These are phyloP conservation scores for Xenus cinereus DNA, from an alignment of 2,113 vertebrate genomes.

Conservation along the genomic window DNA sequence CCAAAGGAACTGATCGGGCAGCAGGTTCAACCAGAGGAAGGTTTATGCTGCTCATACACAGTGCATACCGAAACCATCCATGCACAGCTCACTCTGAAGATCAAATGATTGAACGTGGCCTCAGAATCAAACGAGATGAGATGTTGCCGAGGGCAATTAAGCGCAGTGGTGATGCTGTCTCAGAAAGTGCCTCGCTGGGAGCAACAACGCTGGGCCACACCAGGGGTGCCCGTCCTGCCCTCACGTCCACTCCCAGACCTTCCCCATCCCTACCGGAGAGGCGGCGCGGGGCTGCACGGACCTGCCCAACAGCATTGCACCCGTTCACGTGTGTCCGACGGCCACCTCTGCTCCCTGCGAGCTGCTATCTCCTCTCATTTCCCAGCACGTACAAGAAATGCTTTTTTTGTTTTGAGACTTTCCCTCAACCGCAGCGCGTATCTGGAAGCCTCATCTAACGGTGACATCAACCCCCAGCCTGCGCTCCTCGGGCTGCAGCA, in stretches of 20 bases:
- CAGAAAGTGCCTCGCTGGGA: neutral
- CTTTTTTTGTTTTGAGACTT: neutral
- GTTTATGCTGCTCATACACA: neutral
- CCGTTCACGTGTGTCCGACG: neutral
- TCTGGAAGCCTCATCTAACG: neutral
- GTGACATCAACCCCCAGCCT: neutral
- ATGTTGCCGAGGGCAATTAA: neutral
- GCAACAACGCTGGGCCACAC: neutral
- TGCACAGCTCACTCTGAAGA: neutral
- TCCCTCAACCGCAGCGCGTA: neutral
- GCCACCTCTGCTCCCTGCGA: neutral
- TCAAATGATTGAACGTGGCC: neutral
- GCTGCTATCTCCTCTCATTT: neutral
- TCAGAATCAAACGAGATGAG: neutral
- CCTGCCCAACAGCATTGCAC: rapidly evolving
- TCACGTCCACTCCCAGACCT: rapidly evolving
- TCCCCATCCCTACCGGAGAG: rapidly evolving
- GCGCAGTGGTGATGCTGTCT: rapidly evolving
- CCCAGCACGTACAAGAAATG: neutral
- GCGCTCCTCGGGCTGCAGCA: rapidly evolving
- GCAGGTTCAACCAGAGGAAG: neutral
- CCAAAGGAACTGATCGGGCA: neutral
- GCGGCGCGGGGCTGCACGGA: rapidly evolving
- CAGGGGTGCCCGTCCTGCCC: neutral
- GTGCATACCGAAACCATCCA: neutral